These are phyloP conservation scores for Zaprionus taronus DNA, from an alignment of 1,140 invertebrate species.

Conservation along the genomic window DNA sequence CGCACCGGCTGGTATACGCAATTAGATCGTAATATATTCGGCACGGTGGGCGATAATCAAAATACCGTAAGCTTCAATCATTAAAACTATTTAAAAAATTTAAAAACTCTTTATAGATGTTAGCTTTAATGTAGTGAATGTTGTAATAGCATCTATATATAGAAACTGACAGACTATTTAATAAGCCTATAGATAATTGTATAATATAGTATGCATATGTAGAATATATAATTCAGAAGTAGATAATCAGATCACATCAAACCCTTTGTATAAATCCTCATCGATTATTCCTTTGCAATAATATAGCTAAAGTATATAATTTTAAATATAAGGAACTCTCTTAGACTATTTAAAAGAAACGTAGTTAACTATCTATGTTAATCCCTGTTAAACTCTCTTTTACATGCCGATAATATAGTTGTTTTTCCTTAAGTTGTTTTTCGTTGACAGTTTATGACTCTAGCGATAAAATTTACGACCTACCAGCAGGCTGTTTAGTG, in stretches of 20 bases:
- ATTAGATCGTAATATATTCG: constrained; percentile 79
- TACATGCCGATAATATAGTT: background rate
- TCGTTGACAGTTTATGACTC: background rate
- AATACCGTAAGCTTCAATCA: constrained; percentile 66
- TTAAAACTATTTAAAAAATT: background rate
- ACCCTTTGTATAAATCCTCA: too few species aligned
- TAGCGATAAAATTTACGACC: constrained; percentile 18
- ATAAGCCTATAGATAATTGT: too few species aligned
- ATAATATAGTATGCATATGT: too few species aligned
- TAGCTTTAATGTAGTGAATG: too few species aligned
- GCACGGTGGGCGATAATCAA: constrained; percentile 75
- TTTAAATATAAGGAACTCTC: too few species aligned
- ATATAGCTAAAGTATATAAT: too few species aligned
- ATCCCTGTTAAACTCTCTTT: background rate
- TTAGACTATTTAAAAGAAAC: too few species aligned
- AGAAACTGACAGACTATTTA: too few species aligned
- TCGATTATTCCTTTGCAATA: too few species aligned
- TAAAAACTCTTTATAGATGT: background rate
- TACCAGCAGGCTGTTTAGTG: background rate
- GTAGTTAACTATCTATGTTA: background rate
- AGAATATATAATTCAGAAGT: too few species aligned
- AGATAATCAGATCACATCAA: too few species aligned
- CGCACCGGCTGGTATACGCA: constrained; percentile 80
- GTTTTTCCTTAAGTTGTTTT: background rate
- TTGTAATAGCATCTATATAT: too few species aligned